phyloP scores from a whole-genome alignment of 2,113 vertebrate genomes.

The Ascaphus truei region DNA sequence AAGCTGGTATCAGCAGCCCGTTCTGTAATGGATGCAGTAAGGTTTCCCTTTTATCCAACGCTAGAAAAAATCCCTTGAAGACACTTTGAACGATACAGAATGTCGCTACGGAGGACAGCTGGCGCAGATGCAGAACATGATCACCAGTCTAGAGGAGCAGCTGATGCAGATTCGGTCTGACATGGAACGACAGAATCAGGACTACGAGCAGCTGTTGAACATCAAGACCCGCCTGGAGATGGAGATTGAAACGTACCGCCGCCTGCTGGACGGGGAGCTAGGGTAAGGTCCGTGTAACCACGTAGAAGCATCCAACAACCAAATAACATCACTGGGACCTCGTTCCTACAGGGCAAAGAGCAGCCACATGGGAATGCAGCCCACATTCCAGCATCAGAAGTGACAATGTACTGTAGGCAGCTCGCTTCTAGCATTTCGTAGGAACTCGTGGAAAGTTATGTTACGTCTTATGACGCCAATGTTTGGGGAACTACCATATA shows the following conservation, averaged over 20 bases:
- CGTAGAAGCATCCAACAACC: no score
- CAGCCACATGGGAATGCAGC: no score
- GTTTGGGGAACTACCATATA: no score
- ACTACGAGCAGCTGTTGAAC: conserved; percentile 52
- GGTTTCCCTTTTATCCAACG: background rate
- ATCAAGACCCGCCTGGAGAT: conserved; percentile 61
- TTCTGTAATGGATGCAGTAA: no score
- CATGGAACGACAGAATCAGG: conserved; percentile 40
- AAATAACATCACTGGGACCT: no score
- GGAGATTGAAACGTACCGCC: conserved; percentile 67
- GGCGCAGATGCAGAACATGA: conserved; percentile 41
- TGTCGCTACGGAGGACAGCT: conserved; percentile 44
- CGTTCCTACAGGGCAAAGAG: no score
- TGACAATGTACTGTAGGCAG: no score
- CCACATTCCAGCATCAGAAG: no score
- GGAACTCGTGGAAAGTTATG: no score
- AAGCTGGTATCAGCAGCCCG: background rate
- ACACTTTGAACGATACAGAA: conserved; percentile 47
- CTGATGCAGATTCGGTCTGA: conserved; percentile 50
- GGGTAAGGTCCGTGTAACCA: conserved; percentile 52
- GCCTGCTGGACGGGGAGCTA: conserved; percentile 63
- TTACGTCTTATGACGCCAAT: no score
- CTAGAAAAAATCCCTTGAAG: conserved; percentile 56
- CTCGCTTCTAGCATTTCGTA: no score
- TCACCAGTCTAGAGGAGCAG: conserved; percentile 48